A percentile compares a stretch with the other conserved stretches of the same genome.
These are phyloP conservation scores for Scolopax mira DNA, from an alignment of 2,113 vertebrate species.

Conservation along the genomic window DNA sequence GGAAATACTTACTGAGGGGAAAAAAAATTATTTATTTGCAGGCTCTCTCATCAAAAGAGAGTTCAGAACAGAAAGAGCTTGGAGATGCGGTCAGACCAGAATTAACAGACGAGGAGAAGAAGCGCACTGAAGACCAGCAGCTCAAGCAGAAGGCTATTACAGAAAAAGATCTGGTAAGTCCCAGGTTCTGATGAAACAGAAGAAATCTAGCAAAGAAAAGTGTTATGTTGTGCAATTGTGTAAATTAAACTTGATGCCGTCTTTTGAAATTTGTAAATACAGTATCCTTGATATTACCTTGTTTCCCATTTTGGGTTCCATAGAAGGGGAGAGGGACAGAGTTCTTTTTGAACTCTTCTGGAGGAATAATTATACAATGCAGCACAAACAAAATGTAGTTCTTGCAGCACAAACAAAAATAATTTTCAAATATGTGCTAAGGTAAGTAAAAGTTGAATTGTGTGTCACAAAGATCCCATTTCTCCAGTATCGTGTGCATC, in stretches of 20 bases:
- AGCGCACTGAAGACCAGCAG: constrained; percentile 73
- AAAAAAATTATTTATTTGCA: constrained; percentile 6
- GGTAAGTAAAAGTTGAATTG: neutral
- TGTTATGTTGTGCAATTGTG: neutral
- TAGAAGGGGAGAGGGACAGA: neutral
- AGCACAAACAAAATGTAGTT: no score
- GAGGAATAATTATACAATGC: neutral
- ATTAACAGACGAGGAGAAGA: constrained; percentile 59
- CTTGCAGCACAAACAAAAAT: neutral
- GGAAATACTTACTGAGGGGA: neutral
- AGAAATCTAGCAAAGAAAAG: neutral
- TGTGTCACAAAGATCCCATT: neutral
- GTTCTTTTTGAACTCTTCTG: neutral
- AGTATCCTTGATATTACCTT: neutral
- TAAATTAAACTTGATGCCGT: neutral
- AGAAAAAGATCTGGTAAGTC: constrained; percentile 89
- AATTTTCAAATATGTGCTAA: neutral
- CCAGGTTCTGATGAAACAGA: neutral
- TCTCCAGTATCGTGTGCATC: neutral
- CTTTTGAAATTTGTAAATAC: neutral
- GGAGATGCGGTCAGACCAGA: neutral
- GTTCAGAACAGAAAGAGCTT: constrained; percentile 6
- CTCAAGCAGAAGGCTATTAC: constrained; percentile 86
- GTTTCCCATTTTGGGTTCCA: neutral
- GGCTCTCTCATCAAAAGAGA: constrained; percentile 64